Evolutionary conservation across 2,113 vertebrate species (phyloP).

Genomic region (Rhynchomys soricoides): DNA sequence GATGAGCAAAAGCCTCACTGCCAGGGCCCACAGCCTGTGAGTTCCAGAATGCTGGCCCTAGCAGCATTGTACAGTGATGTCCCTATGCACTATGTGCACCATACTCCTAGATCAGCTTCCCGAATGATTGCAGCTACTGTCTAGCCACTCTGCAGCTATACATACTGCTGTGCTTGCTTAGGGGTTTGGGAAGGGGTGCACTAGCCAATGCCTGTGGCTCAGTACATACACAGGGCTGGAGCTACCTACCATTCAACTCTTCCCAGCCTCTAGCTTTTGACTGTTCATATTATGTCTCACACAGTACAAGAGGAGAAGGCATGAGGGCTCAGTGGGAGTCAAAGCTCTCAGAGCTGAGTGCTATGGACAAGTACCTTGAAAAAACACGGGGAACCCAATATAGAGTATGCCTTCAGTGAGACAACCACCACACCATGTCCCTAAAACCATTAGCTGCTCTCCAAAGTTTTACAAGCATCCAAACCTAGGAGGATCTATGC

Average conservation of each 20-base stretch:
- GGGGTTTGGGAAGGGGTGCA: rapidly evolving
- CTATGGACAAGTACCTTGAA: neutral
- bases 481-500: too few relatives aligned
- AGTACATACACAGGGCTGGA: neutral
- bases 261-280: neutral
- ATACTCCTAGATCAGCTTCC: neutral
- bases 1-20: neutral
- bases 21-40: too few relatives aligned
- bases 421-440: neutral
- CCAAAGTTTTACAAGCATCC: too few relatives aligned
- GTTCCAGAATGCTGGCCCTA: neutral
- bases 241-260: too few relatives aligned
- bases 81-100: too few relatives aligned
- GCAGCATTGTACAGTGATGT: too few relatives aligned
- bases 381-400: neutral
- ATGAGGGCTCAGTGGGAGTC: neutral
- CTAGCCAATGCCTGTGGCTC: neutral
- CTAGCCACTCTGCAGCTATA: too few relatives aligned
- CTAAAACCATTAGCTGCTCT: neutral
- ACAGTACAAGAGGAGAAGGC: too few relatives aligned
- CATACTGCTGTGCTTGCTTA: neutral
- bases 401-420: neutral
- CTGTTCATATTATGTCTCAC: neutral
- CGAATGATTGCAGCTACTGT: neutral
- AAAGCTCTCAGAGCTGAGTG: neutral